Evolutionary conservation across 2,797 vertebrate genomes (phyloP).

Genomic region (Cephalopachus bancanus): DNA sequence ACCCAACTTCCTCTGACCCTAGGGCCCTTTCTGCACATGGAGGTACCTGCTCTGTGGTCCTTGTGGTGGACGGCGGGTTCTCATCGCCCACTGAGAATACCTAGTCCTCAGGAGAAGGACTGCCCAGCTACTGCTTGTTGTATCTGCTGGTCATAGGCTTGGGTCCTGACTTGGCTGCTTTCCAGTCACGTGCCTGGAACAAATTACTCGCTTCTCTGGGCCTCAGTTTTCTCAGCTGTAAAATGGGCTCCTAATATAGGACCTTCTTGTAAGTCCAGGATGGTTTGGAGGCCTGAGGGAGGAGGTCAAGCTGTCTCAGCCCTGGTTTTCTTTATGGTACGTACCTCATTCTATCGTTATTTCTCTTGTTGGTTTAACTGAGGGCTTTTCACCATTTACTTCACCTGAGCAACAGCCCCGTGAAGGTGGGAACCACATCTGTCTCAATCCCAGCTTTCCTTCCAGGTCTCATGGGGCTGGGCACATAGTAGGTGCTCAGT

Average conservation of each 20-base stretch:
- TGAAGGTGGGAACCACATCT: not conserved
- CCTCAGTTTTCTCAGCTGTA: not conserved
- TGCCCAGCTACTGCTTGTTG: not conserved
- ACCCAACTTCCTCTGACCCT: not conserved
- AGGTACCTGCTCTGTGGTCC: fast-evolving
- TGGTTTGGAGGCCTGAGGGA: not conserved
- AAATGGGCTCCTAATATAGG: not conserved
- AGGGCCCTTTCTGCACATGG: not conserved
- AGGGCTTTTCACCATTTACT: not conserved
- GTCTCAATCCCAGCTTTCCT: not conserved
- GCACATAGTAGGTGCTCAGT: no score
- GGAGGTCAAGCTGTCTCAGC: not conserved
- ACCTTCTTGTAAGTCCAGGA: not conserved
- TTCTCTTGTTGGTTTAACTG: not conserved
- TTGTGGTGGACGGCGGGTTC: fast-evolving
- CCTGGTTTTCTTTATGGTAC: fast-evolving
- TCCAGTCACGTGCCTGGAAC: not conserved
- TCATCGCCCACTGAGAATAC: not conserved
- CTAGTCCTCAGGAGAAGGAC: no score
- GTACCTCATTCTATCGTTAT: not conserved
- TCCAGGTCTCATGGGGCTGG: no score
- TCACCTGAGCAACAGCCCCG: not conserved
- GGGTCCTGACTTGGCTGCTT: not conserved
- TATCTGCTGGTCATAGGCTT: not conserved
- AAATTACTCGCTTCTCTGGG: not conserved